Base-by-base conservation (phyloP, 2,888 invertebrate genomes). In the Mesorhabditis spiculigera region DNA sequence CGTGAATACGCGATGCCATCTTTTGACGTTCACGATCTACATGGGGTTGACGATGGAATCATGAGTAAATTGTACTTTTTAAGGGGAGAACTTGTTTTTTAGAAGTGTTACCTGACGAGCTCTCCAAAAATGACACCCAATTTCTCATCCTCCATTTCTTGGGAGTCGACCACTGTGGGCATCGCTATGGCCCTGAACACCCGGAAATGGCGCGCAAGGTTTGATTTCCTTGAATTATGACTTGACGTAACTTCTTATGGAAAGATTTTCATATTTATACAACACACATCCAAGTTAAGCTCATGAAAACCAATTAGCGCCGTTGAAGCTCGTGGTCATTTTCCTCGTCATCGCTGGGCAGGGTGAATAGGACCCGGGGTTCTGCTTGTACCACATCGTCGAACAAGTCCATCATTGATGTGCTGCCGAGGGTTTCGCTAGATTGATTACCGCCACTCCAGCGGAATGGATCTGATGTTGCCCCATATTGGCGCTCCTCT, bases 161-260 rank as follows among this genome's bases (percentile, higher is more conserved):
- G 66, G 98, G 98, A 0, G 93, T 98, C 5, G 98, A 98, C 88
- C 98, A 98, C 87, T 95, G 95, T 82, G 98, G 98, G 0, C 98
- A 98, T 87, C 91, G 93, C 77, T 93, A 93, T 87, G 96, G 97
- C 0, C 93, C 94, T 1, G 89, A 91, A 80, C 96, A 97, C 88
- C 90, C 91, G 0, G 94, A 94, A 87, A 98, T 98, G 97, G 89
- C 90, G 5, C 69, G 71, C 88, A 87, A 77, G 66, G 77, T 78
- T 8, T 44, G 67, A 5, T 28, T 28, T 28, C 28, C 28, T 28
- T 28, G 28, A 28, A 28, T 28, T 28, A 28, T 28, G 28, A 28
- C 28, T 28, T 28, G 28, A 28, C 28, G 28, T 28, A 28, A 28
- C 28, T 28, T 28, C 28, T 28, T 28, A 28, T 28, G 28, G 28